phyloP scores from a whole-genome alignment of 2,113 vertebrate genomes.

The Recurvirostra avosetta region DNA sequence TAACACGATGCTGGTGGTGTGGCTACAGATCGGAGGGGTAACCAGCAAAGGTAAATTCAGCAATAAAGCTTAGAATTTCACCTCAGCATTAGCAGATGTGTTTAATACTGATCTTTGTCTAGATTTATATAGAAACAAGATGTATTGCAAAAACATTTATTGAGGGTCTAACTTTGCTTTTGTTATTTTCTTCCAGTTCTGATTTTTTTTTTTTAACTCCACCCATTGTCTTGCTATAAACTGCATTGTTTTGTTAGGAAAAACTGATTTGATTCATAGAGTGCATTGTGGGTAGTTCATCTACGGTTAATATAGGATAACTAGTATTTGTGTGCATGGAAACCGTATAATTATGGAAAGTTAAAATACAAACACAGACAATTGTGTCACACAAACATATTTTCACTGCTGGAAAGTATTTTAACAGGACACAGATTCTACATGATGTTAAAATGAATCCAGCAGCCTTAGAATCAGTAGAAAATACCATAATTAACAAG shows the following conservation, averaged over 20 bases:
- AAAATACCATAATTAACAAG: not conserved
- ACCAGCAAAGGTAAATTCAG: not conserved
- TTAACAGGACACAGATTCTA: not conserved
- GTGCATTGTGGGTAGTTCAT: not conserved
- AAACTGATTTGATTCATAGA: not conserved
- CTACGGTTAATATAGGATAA: not conserved
- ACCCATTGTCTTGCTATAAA: not conserved
- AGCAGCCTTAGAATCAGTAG: not conserved
- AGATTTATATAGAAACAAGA: not conserved
- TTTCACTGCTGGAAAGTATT: constrained; percentile 25
- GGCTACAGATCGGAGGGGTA: not conserved
- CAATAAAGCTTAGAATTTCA: not conserved
- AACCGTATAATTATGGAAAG: not conserved
- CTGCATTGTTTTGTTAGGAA: not conserved
- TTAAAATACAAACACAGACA: constrained; percentile 19
- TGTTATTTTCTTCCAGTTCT: not conserved
- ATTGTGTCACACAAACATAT: constrained; percentile 6
- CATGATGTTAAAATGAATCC: not conserved
- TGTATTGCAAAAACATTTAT: not conserved
- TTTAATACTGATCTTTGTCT: not conserved
- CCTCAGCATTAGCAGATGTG: not conserved
- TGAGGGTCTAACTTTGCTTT: not conserved
- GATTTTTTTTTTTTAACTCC: not conserved
- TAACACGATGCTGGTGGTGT: not conserved
- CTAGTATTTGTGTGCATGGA: not conserved